Evolutionary conservation across 2,797 vertebrate species (phyloP), one percentile per base, ranked within the genome.

Genomic region (Scomberomorus guttatus): DNA sequence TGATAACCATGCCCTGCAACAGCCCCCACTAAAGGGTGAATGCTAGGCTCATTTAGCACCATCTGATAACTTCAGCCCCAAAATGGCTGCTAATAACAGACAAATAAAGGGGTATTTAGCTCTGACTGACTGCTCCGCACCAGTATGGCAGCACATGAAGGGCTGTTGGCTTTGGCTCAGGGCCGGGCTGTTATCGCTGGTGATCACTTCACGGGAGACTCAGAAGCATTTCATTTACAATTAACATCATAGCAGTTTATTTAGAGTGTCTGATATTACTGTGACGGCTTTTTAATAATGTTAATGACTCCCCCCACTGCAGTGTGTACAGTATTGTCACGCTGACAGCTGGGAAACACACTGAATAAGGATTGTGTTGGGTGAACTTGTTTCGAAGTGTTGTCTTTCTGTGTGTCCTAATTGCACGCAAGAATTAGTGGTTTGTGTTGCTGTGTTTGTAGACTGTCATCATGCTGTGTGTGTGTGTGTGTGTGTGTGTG

Each of bases 1-100:
- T 83, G 89, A 90, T 92, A 89, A 82, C 76, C 51, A 77, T 82
- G 66, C 75, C 73, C 54, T 61, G 29, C 68, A 34, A 13, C 46
- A 70, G 59, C 79, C 65, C 69, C 69, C 52, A 48, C 51, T 60
- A 55, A 78, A 84, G 68, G 64, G 65, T 60, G 48, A 76, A 44
- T 59, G n/a, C 81, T 27, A n/a, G 68, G 67, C 79, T 83, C 87
- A 83, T 90, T 84, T 75, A 80, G 68, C 22, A 0, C 67, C 82
- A 79, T 80, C 84, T 84, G 90, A 89, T 82, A 87, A 80, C 50
- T 61, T 18, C 2, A 27, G 5, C 63, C 57, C 51, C 57, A 62
- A 80, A 81, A 69, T 42, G 58, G 18, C 76, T 46, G 67, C 56
- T 60, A 74, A 67, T 71, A 72, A 79, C 71, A 73, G 34, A 46